phyloP scores from a whole-genome alignment of 2,113 vertebrate genomes.

The Phycodurus eques region DNA sequence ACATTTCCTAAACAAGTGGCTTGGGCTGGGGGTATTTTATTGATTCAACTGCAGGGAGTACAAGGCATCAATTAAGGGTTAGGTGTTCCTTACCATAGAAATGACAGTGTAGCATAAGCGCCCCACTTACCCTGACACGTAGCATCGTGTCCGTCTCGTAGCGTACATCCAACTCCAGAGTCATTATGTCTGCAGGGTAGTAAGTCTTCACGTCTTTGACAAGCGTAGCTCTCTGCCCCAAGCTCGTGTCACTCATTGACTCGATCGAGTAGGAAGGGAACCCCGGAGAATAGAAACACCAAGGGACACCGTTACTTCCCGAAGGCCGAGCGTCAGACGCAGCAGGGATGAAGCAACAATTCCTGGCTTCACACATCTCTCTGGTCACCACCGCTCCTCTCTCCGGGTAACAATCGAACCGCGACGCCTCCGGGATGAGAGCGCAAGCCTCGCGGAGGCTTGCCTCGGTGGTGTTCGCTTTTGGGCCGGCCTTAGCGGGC shows the following conservation, averaged over 20 bases:
- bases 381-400: conserved; percentile 71
- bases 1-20: too few relatives aligned
- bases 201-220: conserved; percentile 74
- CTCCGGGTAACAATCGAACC: conserved; percentile 88
- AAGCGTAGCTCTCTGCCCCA: conserved; percentile 75
- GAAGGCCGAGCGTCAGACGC: accelerated
- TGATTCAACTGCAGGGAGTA: too few relatives aligned
- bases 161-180: conserved; percentile 72
- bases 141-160: conserved; percentile 77
- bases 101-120: background rate
- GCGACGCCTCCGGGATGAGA: conserved; percentile 61
- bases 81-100: background rate
- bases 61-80: background rate
- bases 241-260: conserved; percentile 61
- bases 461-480: conserved; percentile 4
- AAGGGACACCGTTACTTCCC: conserved; percentile 72
- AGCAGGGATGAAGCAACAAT: conserved; percentile 79
- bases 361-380: conserved; percentile 79
- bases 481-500: conserved; percentile 23
- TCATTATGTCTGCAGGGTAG: conserved; percentile 80
- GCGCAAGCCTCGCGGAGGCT: conserved; percentile 57
- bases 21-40: background rate
- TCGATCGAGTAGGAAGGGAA: conserved; percentile 80
- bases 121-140: conserved; percentile 76
- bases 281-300: conserved; percentile 83